phyloP scores from a whole-genome alignment of 1,140 invertebrate genomes.

The Eueides isabella region DNA sequence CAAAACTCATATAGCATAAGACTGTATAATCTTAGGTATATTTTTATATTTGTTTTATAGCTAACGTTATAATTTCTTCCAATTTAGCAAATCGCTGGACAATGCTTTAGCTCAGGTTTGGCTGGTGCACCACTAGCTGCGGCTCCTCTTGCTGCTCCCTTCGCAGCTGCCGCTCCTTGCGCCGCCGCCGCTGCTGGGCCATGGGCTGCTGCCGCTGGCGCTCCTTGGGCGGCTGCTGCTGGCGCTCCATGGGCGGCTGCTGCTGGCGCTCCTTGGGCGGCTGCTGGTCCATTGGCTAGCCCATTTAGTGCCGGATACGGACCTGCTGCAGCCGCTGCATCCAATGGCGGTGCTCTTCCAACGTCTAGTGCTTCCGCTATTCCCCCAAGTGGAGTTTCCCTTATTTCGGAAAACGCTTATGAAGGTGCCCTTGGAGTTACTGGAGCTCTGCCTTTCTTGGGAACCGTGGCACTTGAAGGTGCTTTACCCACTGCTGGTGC shows the following conservation, averaged over 20 bases:
- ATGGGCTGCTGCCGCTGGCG: too few species aligned
- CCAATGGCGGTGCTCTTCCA: constrained; percentile 36
- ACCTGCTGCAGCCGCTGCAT: constrained; percentile 25
- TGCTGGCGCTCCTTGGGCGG: not conserved
- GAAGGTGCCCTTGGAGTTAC: constrained; percentile 35
- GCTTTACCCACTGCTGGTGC: constrained; percentile 45
- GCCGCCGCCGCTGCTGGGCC: too few species aligned
- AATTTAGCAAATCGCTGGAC: too few species aligned
- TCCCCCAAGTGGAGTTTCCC: constrained; percentile 32
- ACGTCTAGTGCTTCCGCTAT: constrained; percentile 43
- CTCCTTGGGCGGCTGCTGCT: not conserved
- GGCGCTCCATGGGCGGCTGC: too few species aligned
- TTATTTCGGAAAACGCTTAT: constrained; percentile 37
- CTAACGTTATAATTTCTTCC: too few species aligned
- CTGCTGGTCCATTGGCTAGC: constrained; percentile 13
- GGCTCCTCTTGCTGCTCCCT: too few species aligned
- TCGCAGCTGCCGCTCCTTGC: too few species aligned
- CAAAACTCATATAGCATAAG: too few species aligned
- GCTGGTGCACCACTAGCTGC: too few species aligned
- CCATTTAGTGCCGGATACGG: constrained; percentile 7
- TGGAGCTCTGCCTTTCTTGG: constrained; percentile 42
- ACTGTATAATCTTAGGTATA: too few species aligned
- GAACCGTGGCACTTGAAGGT: constrained; percentile 30
- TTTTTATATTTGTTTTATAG: too few species aligned
- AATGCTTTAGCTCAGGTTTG: not conserved